Base-by-base conservation (phyloP, 2,888 invertebrate species). In the Tryphoninae sp. region DNA sequence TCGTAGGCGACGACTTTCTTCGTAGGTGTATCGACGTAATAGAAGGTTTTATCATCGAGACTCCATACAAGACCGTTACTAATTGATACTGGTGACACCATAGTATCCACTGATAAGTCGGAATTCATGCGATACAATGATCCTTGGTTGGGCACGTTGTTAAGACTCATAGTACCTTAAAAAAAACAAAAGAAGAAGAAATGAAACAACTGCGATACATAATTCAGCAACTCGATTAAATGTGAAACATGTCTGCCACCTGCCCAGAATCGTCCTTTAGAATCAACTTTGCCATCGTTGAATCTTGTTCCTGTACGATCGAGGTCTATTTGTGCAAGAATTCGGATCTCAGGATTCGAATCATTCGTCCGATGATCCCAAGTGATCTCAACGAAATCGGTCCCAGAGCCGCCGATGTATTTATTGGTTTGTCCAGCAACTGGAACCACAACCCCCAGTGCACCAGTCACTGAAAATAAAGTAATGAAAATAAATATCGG, bases 1-100 rank as follows among this genome's bases (percentile, higher is more conserved):
- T 96, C 95, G 87, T 95, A 97, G 7, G 94, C 95, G 73, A 94
- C 95, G 2, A 97, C 93, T 85, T 94, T 94, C 45, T 93, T 90
- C 0, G 95, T 95, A 0, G 94, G 93, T 0, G 96, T 94, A 91
- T 97, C 97, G 51, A 96, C 96, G 91, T 95, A 97, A 91, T 95
- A 97, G 93, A 97, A 94, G 86, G 93, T 94, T 82, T 94, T 93
- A 87, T 95, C 94, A 86, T 96, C 95, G 0, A 92, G 89, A 19
- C 94, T 95, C 97, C 97, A 97, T 0, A 95, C 95, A 4, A 97
- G 91, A 1, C 97, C 97, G 87, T 97, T 97, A 59, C 96, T 96
- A 13, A 96, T 93, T 11, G 94, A 93, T 22, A 96, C 95, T 6
- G 92, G 92, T 1, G 90, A 80, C 6, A 91, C 13, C 40, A 89